Evolutionary conservation across 2,797 vertebrate genomes (phyloP), one percentile per base, ranked within the genome.

Genomic region (Bucorvus abyssinicus): DNA sequence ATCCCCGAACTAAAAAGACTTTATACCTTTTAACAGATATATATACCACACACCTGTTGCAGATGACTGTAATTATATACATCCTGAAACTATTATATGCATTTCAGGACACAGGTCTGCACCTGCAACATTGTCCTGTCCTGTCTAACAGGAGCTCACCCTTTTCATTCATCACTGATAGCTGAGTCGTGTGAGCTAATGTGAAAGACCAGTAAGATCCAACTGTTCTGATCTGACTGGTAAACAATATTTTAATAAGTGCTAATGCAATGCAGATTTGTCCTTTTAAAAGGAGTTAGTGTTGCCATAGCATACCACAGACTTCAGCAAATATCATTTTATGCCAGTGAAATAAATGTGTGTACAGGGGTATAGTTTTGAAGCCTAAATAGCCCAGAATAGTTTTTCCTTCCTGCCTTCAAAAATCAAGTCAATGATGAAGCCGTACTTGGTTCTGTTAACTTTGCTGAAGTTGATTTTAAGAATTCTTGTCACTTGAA

Each of bases 31-130:
- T 23, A 81, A 49, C 9, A 68, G n/a, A 14, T 75, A 11, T 3
- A 11, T 3, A 32, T 77, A 44, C 29, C 3, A 23, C 60, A 40
- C 14, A 34, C 0, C 0, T 61, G 24, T 74, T 83, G 57, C 29
- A 89, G 40, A 47, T 57, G 4, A 22, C 22, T 80, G 0, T 49
- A 34, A 8, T 53, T 32, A 34, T 13, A 36, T 38, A 45, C 2
- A n/a, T 11, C 6, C 21, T 76, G 10, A 76, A 75, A 76, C 59
- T 55, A 11, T 18, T 23, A 12, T 1, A 2, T 27, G 34, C 34
- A 42, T 19, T 76, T 15, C 13, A 57, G 34, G 30, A 40, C 27
- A 53, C 14, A 71, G 7, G 16, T 93, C 64, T 53, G 32, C 13
- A 19, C 19, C 57, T 79, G 29, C 24, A 50, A 1, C 4, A 1